phyloP scores from a whole-genome alignment of 2,797 vertebrate species.

The Crax fasciolata region DNA sequence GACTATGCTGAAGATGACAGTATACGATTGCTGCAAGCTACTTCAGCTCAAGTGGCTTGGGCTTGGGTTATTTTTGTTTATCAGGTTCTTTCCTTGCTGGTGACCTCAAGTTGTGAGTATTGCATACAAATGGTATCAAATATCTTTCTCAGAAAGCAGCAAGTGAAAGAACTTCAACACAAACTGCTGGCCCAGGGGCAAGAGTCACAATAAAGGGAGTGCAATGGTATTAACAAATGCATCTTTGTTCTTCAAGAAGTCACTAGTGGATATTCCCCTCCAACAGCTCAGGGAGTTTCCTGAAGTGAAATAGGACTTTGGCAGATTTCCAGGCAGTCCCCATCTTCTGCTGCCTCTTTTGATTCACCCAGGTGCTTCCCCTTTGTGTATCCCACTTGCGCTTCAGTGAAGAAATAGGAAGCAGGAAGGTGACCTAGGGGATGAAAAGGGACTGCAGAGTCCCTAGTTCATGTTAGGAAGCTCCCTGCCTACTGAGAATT shows the following conservation, averaged over 20 bases:
- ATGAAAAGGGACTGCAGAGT: background rate
- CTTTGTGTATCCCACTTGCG: background rate
- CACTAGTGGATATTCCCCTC: background rate
- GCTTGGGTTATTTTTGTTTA: background rate
- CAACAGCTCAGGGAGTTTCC: background rate
- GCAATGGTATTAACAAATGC: background rate
- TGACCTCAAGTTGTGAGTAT: background rate
- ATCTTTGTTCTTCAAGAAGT: conserved; percentile 7
- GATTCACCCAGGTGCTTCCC: conserved; percentile 25
- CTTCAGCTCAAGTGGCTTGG: background rate
- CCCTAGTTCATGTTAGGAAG: background rate
- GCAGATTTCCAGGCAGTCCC: conserved; percentile 1
- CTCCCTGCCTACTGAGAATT: background rate
- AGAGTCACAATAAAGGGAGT: background rate
- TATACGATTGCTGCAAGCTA: background rate
- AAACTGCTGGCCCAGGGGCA: background rate
- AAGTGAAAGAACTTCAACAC: background rate
- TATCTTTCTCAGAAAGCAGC: background rate
- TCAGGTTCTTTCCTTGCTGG: background rate
- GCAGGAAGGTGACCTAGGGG: background rate
- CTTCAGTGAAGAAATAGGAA: conserved; percentile 11
- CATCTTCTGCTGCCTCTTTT: conserved; percentile 1
- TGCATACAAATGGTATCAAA: background rate
- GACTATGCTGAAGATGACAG: background rate
- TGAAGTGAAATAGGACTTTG: conserved; percentile 6